phyloP scores from a whole-genome alignment of 2,888 invertebrate genomes.

The Acanthococcus lagerstroemiae region DNA sequence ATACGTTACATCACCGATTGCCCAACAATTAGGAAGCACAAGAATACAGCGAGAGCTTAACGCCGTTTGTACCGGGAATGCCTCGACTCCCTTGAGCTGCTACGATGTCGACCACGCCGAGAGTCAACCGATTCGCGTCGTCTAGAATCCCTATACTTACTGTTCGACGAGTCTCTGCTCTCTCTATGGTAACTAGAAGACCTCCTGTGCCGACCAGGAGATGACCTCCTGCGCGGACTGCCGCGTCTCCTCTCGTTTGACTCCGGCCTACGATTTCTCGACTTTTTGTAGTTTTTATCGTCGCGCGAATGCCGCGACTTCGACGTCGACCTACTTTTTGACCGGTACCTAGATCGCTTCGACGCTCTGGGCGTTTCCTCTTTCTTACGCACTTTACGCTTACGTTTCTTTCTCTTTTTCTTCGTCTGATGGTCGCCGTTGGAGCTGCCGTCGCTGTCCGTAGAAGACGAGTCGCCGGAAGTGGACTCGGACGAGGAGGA shows the following conservation, averaged over 20 bases:
- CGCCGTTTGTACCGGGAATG: slow-evolving; percentile 21
- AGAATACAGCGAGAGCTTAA: too few relatives aligned
- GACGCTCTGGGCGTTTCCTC: background rate
- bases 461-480: background rate
- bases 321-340: background rate
- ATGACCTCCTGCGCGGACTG: background rate
- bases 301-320: background rate
- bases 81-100: slow-evolving; percentile 10
- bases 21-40: too few relatives aligned
- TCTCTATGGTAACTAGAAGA: slow-evolving; percentile 15
- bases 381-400: background rate
- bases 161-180: background rate
- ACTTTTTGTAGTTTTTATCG: background rate
- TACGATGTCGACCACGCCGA: background rate
- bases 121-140: slow-evolving; percentile 9
- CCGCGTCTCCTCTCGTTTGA: background rate
- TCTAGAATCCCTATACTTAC: slow-evolving; percentile 17
- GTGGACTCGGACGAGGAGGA: background rate
- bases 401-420: background rate
- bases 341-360: background rate
- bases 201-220: slow-evolving; percentile 11
- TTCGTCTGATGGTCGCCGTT: background rate
- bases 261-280: background rate
- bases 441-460: background rate
- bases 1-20: too few relatives aligned